Conservation (phyloP, 2,797 vertebrate species). For the Anolis apletophallus region DNA sequence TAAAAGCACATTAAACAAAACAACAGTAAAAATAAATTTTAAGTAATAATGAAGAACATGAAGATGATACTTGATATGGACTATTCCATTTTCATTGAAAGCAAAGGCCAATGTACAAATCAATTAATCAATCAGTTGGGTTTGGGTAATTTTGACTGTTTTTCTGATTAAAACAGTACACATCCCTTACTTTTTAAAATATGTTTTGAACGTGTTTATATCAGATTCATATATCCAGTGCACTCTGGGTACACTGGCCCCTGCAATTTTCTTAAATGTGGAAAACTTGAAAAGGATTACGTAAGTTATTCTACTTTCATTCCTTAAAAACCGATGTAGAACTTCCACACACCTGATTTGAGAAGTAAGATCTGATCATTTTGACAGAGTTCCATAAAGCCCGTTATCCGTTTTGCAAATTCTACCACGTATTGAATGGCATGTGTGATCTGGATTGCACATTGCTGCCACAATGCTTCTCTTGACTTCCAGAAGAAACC, state of each 20-base stretch:
- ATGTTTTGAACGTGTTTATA: too few species aligned
- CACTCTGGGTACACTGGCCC: too few species aligned
- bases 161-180: too few species aligned
- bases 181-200: too few species aligned
- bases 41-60: too few species aligned
- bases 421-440: conserved; percentile 99
- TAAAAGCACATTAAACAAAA: too few species aligned
- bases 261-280: too few species aligned
- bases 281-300: neutral
- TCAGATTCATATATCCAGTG: too few species aligned
- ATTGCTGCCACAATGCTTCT: conserved; percentile 98
- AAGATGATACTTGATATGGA: neutral
- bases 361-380: conserved; percentile 99
- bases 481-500: conserved; percentile 83
- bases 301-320: neutral
- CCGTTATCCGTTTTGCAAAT: conserved; percentile 98
- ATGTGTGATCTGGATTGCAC: conserved; percentile 98
- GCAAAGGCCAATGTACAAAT: neutral
- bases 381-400: conserved; percentile 99
- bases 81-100: neutral
- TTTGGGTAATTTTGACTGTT: too few species aligned
- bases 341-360: conserved; percentile 90
- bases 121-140: neutral
- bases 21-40: too few species aligned
- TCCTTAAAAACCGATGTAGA: neutral